Base-by-base conservation (phyloP, 1,140 invertebrate species). In the Lordiphosa stackelbergi region DNA sequence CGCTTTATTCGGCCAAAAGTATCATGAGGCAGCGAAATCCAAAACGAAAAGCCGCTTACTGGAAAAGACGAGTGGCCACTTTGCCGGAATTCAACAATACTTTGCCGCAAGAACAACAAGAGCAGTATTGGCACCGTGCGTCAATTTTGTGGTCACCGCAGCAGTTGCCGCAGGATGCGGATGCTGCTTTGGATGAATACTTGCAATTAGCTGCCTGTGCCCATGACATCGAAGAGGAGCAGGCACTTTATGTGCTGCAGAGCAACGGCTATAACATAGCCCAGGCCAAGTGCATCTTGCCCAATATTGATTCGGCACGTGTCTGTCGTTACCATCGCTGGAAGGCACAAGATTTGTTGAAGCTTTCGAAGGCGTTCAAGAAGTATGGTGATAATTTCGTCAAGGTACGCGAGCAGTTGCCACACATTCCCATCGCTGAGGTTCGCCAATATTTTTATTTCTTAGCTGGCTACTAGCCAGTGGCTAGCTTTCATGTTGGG, bases 131-230 rank as follows among this genome's bases (percentile, higher is more conserved):
- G 16, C 60, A 63, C 28, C 40, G 47, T 0, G 60, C 58, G n/a
- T 63, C 60, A 2, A 53, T 45, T 19, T 47, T 63, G 13, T 63
- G 60, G 60, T 61, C 60, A 16, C 60, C 60, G 2, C 57, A 63
- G 24, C 1, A 45, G 40, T 10, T 9, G 7, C 8, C 24, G 0
- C 2, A 37, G 12, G 40, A 22, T 10, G 60, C 60, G 10, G 13
- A 16, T 31, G 28, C 7, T 9, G 34, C 16, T 24, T 6, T 63
- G 13, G 10, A 11, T 28, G 60, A 63, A 7, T 63, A 63, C n/a
- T 40, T 63, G 0, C 37, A 61, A 8, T 13, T 62, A 5, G 60
- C 60, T 9, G 5, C 24, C 4, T 43, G 7, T 1, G 3, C 3
- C 9, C 62, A 53, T 24, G n/a, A 13, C 9, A 63, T 62, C 16